phyloP scores from a whole-genome alignment of 1,140 invertebrate genomes.

The Saxidomus purpurata region DNA sequence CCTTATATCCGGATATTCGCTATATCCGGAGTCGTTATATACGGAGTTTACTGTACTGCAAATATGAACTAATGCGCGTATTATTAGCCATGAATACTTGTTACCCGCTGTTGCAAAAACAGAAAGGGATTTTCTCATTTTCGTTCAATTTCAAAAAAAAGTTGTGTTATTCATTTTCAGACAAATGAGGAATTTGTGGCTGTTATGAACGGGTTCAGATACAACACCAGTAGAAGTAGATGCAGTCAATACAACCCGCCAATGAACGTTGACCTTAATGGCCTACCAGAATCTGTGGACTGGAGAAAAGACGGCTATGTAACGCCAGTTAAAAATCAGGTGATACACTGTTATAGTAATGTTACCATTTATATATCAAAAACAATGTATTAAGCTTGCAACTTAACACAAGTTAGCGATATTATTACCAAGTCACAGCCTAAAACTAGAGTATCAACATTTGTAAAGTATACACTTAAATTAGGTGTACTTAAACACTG shows the following conservation, averaged over 20 bases:
- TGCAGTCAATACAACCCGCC: slow-evolving; percentile 51
- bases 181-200: slow-evolving; percentile 73
- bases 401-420: background rate
- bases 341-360: background rate
- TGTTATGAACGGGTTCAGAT: slow-evolving; percentile 72
- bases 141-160: too few relatives aligned
- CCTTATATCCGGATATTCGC: too few relatives aligned
- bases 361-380: background rate
- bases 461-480: background rate
- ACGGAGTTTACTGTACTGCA: too few relatives aligned
- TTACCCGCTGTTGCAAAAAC: too few relatives aligned
- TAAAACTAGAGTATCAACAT: background rate
- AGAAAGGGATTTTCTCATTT: too few relatives aligned
- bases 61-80: too few relatives aligned
- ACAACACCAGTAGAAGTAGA: background rate
- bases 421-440: background rate
- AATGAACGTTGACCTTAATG: background rate
- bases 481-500: too few relatives aligned
- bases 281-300: slow-evolving; percentile 69
- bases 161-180: too few relatives aligned
- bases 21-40: too few relatives aligned
- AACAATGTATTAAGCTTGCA: too few relatives aligned
- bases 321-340: slow-evolving; percentile 77
- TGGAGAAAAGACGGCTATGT: slow-evolving; percentile 77
- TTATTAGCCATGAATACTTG: too few relatives aligned